phyloP scores from a whole-genome alignment of 2,113 vertebrate species.

The Clarias gariepinus region DNA sequence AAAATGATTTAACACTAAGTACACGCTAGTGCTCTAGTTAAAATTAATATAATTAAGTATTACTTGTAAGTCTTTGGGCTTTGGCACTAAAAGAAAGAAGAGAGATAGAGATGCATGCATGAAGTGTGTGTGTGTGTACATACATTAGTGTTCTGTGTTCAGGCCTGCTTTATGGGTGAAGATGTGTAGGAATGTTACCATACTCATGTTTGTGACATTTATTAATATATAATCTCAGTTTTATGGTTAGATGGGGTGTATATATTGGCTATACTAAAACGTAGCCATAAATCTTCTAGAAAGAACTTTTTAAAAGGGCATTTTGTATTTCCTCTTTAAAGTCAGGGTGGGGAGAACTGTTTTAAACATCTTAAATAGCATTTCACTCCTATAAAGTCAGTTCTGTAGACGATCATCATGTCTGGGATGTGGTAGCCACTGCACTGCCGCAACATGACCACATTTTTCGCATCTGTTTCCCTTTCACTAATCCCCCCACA shows the following conservation, averaged over 20 bases:
- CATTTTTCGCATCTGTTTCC: constrained; percentile 14
- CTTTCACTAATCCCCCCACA: constrained; percentile 18
- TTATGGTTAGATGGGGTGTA: background rate
- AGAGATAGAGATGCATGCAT: background rate
- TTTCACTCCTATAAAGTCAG: constrained; percentile 28
- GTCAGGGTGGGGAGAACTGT: background rate
- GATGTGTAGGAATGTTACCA: constrained; percentile 9
- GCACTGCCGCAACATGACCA: constrained; percentile 21
- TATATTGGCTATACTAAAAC: background rate
- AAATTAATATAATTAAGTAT: background rate
- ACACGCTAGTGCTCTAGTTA: background rate
- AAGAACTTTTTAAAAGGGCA: background rate
- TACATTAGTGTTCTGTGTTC: background rate
- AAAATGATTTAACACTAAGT: background rate
- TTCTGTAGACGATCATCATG: background rate
- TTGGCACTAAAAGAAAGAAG: background rate
- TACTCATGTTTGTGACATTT: background rate
- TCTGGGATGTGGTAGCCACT: constrained; percentile 4
- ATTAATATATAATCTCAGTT: background rate
- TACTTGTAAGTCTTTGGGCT: background rate
- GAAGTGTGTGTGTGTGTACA: background rate
- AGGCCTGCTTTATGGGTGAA: background rate
- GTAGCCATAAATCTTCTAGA: background rate
- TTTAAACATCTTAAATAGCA: background rate
- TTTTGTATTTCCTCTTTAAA: background rate